phyloP scores from a whole-genome alignment of 2,113 vertebrate genomes.

The Odocoileus hemionus region DNA sequence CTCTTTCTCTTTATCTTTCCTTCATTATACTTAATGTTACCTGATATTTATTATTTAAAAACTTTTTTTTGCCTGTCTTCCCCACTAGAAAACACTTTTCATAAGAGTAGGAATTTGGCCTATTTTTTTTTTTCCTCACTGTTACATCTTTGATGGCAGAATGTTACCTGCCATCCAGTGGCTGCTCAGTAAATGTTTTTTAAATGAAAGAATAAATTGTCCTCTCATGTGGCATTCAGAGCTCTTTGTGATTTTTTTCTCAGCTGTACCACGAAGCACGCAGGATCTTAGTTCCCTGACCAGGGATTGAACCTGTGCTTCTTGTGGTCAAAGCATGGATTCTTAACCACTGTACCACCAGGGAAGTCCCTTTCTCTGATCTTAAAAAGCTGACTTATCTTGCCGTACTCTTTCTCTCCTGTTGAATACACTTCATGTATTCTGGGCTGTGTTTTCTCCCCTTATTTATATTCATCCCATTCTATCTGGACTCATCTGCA shows the following conservation, averaged over 20 bases:
- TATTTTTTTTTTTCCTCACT: not conserved
- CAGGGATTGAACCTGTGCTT: not conserved
- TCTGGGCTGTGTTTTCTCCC: too few relatives aligned
- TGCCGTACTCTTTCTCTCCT: not conserved
- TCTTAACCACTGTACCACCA: not conserved
- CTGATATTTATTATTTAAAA: not conserved
- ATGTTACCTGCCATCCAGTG: not conserved
- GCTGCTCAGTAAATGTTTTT: not conserved
- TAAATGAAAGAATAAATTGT: not conserved
- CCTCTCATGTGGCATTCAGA: not conserved
- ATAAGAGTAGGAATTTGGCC: not conserved
- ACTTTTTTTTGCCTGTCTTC: not conserved
- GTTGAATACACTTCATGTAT: not conserved
- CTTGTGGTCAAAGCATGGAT: not conserved
- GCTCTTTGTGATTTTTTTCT: not conserved
- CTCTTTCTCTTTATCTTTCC: not conserved
- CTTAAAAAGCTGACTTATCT: not conserved
- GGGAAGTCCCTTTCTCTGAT: not conserved
- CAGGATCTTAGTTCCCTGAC: not conserved
- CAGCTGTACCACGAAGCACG: not conserved
- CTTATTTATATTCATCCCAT: not conserved
- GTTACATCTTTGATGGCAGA: not conserved
- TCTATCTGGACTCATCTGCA: not conserved
- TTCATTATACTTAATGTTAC: not conserved
- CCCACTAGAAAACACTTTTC: not conserved